phyloP scores from a whole-genome alignment of 2,888 invertebrate genomes.

The Diadegma fenestrale region DNA sequence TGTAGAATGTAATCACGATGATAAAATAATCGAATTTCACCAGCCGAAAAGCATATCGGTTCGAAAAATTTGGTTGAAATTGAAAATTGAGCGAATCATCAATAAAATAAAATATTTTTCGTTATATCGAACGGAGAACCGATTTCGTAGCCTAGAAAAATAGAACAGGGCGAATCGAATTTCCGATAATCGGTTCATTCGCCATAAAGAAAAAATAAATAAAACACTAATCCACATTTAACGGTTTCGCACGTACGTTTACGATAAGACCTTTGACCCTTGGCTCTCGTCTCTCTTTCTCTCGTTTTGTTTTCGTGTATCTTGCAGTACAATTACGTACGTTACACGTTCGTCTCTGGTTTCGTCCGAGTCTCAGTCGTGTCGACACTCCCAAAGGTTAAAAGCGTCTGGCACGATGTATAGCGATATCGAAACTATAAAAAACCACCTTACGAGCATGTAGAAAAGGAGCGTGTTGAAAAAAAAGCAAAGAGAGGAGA shows the following conservation, averaged over 20 bases:
- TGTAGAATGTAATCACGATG: no score
- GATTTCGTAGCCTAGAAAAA: not conserved
- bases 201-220: not conserved
- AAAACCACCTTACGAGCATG: constrained; percentile 20
- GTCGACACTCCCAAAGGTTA: constrained; percentile 75
- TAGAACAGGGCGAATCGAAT: not conserved
- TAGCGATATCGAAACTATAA: constrained; percentile 38
- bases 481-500: not conserved
- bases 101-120: no score
- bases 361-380: constrained; percentile 43
- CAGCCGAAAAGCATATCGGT: no score
- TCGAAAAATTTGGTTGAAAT: no score
- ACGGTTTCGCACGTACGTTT: constrained; percentile 15
- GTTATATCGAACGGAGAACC: not conserved
- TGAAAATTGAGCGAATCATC: no score
- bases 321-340: constrained; percentile 18
- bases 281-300: not conserved
- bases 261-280: constrained; percentile 16
- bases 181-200: not conserved
- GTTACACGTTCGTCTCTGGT: constrained; percentile 15
- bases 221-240: not conserved
- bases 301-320: not conserved
- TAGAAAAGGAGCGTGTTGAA: constrained; percentile 14
- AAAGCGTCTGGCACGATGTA: constrained; percentile 74
- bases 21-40: no score